Evolutionary conservation across 2,888 invertebrate species (phyloP), one percentile per base, ranked within the genome.

Genomic region (Cheilosia urbana): DNA sequence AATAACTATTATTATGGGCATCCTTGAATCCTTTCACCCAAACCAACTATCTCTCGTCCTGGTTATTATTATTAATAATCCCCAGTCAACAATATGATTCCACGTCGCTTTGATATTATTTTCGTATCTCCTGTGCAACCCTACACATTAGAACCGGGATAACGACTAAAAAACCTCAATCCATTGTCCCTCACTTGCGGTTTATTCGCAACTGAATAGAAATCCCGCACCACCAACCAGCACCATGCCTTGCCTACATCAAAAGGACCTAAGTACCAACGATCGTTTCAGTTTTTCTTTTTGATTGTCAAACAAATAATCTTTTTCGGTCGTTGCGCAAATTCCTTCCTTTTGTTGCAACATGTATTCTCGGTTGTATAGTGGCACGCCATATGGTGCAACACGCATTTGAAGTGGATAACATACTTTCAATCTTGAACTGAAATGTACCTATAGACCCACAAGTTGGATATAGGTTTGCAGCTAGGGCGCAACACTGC

Each of bases 401-500:
- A 80, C 76, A 77, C 85, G 77, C 85, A 81, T 85, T 85, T 85
- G 81, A 85, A 85, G 85, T 85, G 81, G 85, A 85, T 85, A 85
- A 85, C 85, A 85, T 81, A 80, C 72, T 81, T 77, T 73, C 80
- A 66, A 63, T 85, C 71, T 76, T 72, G 72, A 81, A 60, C 69
- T 78, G 73, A 49, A 65, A 55, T 76, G 55, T 42, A 45, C 2
- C n/a, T 6, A 17, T 4, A 58, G 49, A 72, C 17, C 9, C 11
- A 47, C 47, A 47, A 19, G 58, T 45, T 40, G 30, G 30, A 30
- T 30, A 0, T 2, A 30, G 30, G 30, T 9, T 30, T 30, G 30
- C 30, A 30, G 62, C 47, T 27, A 62, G 47, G 58, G 60, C 55
- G 62, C 53, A 62, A 72, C 40, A 13, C 37, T 37, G 37, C 65